Evolutionary conservation across 2,888 invertebrate species (phyloP).

Genomic region (Odontomyia ornata): DNA sequence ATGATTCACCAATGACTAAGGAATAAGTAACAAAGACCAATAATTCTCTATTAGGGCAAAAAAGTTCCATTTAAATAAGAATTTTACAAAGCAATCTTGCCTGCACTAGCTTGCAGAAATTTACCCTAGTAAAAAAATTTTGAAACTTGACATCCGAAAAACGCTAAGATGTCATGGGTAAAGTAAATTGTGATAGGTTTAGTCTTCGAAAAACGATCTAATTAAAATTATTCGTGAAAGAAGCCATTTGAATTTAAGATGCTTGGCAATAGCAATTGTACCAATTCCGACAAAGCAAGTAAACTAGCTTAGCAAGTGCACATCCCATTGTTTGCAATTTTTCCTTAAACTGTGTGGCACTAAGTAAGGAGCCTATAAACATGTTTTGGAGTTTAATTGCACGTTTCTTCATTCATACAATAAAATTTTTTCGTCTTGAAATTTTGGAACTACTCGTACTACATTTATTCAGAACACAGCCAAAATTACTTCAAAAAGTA

Average conservation of each 20-base stretch:
- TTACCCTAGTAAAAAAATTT: neutral
- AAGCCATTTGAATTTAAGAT: conserved; percentile 13
- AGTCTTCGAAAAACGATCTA: conserved; percentile 37
- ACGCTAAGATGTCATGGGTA: neutral
- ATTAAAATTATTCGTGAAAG: neutral
- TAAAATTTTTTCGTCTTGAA: no score
- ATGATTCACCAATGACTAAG: no score
- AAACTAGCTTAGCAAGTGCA: neutral
- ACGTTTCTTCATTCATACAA: neutral
- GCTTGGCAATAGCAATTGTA: conserved; percentile 6
- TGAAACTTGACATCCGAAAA: neutral
- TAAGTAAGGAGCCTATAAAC: neutral
- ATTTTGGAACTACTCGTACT: no score
- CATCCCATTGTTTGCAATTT: neutral
- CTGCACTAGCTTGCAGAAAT: neutral
- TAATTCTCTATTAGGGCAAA: no score
- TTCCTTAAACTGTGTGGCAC: neutral
- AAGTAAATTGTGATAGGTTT: conserved; percentile 34
- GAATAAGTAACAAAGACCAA: no score
- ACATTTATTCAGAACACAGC: neutral
- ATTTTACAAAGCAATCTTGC: no score
- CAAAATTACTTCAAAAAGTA: neutral
- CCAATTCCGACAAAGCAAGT: neutral
- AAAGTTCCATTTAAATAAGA: no score
- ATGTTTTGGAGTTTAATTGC: neutral